Percentiles rank a stretch among this genome's conserved stretches.
These are phyloP conservation scores for Entomobrya multifasciata DNA, from an alignment of 2,888 invertebrate genomes.

Conservation along the genomic window DNA sequence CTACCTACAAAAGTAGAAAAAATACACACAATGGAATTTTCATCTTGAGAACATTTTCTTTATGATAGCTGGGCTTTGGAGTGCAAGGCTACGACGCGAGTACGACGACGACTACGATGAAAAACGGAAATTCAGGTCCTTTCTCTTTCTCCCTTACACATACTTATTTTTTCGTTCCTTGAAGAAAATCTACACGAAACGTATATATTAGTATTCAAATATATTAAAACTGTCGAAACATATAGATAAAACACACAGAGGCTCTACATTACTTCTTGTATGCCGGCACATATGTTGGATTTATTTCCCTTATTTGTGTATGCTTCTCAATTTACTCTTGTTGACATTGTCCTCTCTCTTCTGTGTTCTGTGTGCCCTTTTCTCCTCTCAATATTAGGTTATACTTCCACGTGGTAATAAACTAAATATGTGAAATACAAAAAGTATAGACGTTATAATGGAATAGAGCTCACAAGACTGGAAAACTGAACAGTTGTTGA, in stretches of 20 bases:
- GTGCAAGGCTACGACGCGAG: neutral
- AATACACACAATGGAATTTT: constrained; percentile 22
- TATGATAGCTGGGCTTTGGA: neutral
- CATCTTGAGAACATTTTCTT: neutral
- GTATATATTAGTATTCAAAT: constrained; percentile 37
- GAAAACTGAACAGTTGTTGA: constrained; percentile 62
- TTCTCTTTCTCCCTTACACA: constrained; percentile 8
- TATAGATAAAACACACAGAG: constrained; percentile 35
- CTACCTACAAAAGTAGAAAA: neutral
- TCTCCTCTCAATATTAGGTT: constrained; percentile 20
- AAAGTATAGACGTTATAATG: neutral
- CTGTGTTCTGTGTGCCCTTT: neutral
- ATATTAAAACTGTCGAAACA: constrained; percentile 54
- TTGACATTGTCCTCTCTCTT: constrained; percentile 54
- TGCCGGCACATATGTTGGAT: constrained; percentile 43
- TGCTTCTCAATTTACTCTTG: constrained; percentile 63
- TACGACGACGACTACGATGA: constrained; percentile 2
- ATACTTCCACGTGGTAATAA: constrained; percentile 11
- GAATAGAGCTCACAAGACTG: constrained; percentile 21
- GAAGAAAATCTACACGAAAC: constrained; percentile 20
- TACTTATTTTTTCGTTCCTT: constrained; percentile 9
- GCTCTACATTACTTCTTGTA: neutral
- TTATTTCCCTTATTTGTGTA: constrained; percentile 52
- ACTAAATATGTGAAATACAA: neutral
- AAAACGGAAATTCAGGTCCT: constrained; percentile 44